phyloP scores from a whole-genome alignment of 2,888 invertebrate species.

The Coenonympha arcania region DNA sequence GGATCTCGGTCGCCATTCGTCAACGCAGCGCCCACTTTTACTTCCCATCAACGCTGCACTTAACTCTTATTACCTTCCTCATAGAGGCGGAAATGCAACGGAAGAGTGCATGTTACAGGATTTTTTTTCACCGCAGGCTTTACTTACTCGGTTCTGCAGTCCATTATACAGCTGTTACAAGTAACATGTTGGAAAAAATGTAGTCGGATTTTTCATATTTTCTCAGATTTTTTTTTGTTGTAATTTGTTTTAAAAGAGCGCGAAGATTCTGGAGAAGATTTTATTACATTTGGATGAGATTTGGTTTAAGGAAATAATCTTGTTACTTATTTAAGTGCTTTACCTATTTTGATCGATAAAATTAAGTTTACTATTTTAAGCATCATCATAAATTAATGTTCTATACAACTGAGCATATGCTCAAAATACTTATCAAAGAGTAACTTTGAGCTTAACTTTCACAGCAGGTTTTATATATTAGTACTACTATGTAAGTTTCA shows the following conservation, averaged over 20 bases:
- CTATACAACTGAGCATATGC: no score
- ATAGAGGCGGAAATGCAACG: conserved; percentile 12
- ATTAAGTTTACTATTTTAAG: no score
- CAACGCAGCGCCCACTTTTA: conserved; percentile 29
- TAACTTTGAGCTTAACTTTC: no score
- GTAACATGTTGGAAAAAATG: conserved; percentile 13
- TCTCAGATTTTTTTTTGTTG: background rate
- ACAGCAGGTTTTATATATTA: no score
- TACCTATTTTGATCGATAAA: no score
- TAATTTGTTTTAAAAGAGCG: background rate
- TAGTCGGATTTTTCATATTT: background rate
- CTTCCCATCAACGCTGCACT: conserved; percentile 21
- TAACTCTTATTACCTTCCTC: background rate
- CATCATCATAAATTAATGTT: no score
- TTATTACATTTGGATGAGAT: background rate
- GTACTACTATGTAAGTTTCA: no score
- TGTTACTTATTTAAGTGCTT: no score
- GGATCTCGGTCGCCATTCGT: conserved; percentile 40
- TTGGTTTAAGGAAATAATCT: no score
- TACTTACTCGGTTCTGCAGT: conserved; percentile 1
- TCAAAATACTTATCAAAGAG: no score
- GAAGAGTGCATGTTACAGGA: conserved; percentile 1
- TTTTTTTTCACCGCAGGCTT: conserved; percentile 18
- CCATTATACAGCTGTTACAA: conserved; percentile 22
- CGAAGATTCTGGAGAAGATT: background rate